Base-by-base conservation (phyloP, 2,888 invertebrate genomes). In the Crematogaster levior region DNA sequence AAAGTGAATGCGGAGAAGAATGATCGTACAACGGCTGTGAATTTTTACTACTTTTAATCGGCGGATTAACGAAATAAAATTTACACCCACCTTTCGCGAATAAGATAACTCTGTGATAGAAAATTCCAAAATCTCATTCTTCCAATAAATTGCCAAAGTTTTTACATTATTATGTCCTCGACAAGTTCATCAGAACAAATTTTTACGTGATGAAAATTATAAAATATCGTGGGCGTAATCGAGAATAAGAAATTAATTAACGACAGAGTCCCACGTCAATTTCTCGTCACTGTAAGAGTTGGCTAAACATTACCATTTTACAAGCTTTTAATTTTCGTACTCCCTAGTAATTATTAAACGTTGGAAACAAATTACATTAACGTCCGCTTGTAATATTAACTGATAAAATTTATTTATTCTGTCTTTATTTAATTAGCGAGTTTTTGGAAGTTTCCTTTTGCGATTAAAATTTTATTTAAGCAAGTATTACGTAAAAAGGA, bases 21-120 rank as follows among this genome's bases (percentile, higher is more conserved):
- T 74, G 37, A 30, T 12, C 37, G 37, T 24, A 46, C 37, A 24
- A 61, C 27, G 27, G 34, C 68, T 9, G 58, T 74, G 74, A 80
- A 58, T 61, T 80, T 80, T 48, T 48, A 61, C 27, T 40, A 12
- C 30, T 80, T 60, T 77, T 80, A 75, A 80, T 48, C 37, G 48
- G 12, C 27, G 15, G 10, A 27, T 27, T 61, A 72, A 70, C 12
- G 56, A 70, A 34, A 51, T 72, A 43, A 56, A 79, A 79, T 70
- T 72, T 43, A 43, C 72, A 43, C 68, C 6, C 53, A 10, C 24
- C 9, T 21, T 51, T 61, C 9, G 9, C 3, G 6, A 15, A 27
- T 4, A 21, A 24, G 6, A 21, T 46, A 51, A 27, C 37, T 75
- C 21, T 40, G 6, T 21, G n/a, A 68, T 51, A 53, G 24, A 63